A percentile compares a stretch with the other conserved stretches of the same genome.
Evolutionary conservation across 2,888 invertebrate genomes (phyloP).

Genomic region (Noctuana brunneofusca): DNA sequence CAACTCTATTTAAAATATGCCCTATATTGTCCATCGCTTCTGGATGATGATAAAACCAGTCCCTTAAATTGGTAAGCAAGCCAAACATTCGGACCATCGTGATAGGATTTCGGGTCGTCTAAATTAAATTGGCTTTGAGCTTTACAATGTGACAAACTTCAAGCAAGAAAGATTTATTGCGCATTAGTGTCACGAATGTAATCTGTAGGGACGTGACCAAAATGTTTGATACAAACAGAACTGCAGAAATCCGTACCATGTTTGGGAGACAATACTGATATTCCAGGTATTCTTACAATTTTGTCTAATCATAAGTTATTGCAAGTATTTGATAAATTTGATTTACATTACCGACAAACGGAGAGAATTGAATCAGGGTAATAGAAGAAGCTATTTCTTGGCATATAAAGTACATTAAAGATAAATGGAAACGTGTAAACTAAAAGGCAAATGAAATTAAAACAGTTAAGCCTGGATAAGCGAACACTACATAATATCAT

Average conservation of each 20-base stretch:
- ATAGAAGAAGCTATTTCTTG: neutral
- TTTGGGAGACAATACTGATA: slow-evolving; percentile 32
- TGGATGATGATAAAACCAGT: neutral
- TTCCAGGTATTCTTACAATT: slow-evolving; percentile 20
- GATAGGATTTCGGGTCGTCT: slow-evolving; percentile 34
- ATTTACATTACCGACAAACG: neutral
- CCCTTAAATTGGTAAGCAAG: slow-evolving; percentile 25
- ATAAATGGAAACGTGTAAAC: no score
- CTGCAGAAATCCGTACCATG: slow-evolving; percentile 16
- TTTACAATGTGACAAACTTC: slow-evolving; percentile 34
- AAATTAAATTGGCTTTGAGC: slow-evolving; percentile 32
- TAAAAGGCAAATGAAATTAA: no score
- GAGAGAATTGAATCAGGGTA: neutral
- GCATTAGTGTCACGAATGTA: slow-evolving; percentile 38
- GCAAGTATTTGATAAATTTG: neutral
- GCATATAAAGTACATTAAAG: neutral
- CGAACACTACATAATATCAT: neutral
- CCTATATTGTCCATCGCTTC: neutral
- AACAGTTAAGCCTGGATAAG: neutral
- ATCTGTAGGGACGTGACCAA: slow-evolving; percentile 40
- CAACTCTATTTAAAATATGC: neutral
- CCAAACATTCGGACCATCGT: slow-evolving; percentile 30
- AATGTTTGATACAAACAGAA: slow-evolving; percentile 27
- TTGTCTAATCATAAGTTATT: neutral
- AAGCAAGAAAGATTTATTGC: slow-evolving; percentile 39